phyloP scores from a whole-genome alignment of 2,113 vertebrate genomes.

The Callopanchax toddi region DNA sequence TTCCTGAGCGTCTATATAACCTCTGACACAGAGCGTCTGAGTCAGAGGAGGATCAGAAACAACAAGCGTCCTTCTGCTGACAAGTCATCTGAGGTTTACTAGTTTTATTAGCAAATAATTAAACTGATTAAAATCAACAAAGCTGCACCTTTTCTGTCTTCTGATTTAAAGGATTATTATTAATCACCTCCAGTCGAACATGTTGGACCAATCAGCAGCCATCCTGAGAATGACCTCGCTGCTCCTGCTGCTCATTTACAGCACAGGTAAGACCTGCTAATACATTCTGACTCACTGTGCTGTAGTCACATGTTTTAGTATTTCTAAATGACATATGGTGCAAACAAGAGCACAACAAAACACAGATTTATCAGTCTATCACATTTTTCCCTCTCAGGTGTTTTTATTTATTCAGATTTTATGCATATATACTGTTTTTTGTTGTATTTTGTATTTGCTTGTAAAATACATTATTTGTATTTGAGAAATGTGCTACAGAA shows the following conservation, averaged over 20 bases:
- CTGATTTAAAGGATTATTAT: not conserved
- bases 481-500: too few relatives aligned
- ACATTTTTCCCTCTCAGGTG: too few relatives aligned
- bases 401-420: too few relatives aligned
- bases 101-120: too few relatives aligned
- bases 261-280: conserved; percentile 58
- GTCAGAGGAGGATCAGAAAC: not conserved
- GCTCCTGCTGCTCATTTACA: conserved; percentile 21
- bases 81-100: not conserved
- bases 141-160: not conserved
- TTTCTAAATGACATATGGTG: not conserved
- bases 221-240: conserved; percentile 27
- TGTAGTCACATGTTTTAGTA: not conserved
- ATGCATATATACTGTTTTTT: too few relatives aligned
- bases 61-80: conserved; percentile 14
- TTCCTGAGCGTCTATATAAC: conserved; percentile 61
- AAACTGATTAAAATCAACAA: too few relatives aligned
- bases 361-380: too few relatives aligned
- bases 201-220: conserved; percentile 30
- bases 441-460: too few relatives aligned
- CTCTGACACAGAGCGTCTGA: conserved; percentile 28
- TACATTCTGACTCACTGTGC: not conserved
- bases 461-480: too few relatives aligned
- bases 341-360: not conserved
- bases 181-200: conserved; percentile 22